A percentile compares a stretch with the other conserved stretches of the same genome.
Conservation (phyloP, 2,888 invertebrate species). For the Meteorus colon region DNA sequence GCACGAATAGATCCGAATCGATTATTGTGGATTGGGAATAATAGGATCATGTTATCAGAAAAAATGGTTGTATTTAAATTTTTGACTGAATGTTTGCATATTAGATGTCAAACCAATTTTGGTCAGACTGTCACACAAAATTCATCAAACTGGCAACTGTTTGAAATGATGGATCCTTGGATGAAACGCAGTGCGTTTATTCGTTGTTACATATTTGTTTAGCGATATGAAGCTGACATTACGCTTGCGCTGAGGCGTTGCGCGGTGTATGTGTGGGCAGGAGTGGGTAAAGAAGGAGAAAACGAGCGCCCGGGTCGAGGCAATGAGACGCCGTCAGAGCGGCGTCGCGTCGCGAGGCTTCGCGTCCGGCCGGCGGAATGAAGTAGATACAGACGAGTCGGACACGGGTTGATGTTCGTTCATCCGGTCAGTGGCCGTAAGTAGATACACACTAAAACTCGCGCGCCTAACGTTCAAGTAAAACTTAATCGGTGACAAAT, state of each 20-base stretch:
- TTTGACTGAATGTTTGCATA: neutral
- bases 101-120: neutral
- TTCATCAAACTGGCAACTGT: too few species aligned
- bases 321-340: conserved; percentile 64
- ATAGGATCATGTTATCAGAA: too few species aligned
- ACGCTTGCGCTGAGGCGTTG: conserved; percentile 51
- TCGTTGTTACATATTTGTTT: conserved; percentile 3
- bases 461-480: neutral
- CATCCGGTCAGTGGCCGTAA: conserved; percentile 42
- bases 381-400: conserved; percentile 1
- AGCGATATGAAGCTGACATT: neutral
- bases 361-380: conserved; percentile 56
- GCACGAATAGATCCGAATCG: too few species aligned
- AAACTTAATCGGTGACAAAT: conserved; percentile 11
- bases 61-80: too few species aligned
- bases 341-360: conserved; percentile 63
- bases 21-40: too few species aligned
- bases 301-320: conserved; percentile 65
- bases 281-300: conserved; percentile 50
- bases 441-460: neutral
- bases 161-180: neutral
- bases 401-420: conserved; percentile 23
- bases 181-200: neutral
- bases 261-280: conserved; percentile 26
- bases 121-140: too few species aligned